A percentile compares a stretch with the other conserved stretches of the same genome.
Conservation (phyloP, 2,113 vertebrate species). For the Quiscalus mexicanus region DNA sequence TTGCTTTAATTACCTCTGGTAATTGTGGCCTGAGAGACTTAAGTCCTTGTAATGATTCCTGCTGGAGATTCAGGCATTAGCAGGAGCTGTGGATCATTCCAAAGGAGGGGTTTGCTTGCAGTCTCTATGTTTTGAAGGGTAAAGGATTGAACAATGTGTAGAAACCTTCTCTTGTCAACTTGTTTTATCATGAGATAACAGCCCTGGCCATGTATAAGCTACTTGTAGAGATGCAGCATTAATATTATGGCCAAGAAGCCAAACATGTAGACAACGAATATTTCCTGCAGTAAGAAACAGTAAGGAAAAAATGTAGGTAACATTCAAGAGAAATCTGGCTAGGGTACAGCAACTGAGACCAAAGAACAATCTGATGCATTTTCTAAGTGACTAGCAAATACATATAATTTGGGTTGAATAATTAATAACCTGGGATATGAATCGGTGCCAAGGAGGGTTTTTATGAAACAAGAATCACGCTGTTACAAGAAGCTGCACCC, state of each 20-base stretch:
- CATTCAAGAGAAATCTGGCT: neutral
- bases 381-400: neutral
- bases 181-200: neutral
- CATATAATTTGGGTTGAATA: neutral
- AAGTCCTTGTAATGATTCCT: neutral
- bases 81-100: neutral
- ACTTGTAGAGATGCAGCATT: neutral
- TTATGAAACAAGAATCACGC: neutral
- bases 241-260: neutral
- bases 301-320: neutral
- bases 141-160: neutral
- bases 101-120: neutral
- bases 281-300: neutral
- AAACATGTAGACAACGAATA: neutral
- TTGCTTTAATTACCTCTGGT: neutral
- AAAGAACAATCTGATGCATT: neutral
- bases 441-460: neutral
- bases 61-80: neutral
- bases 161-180: neutral
- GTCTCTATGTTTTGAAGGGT: neutral
- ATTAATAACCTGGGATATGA: neutral
- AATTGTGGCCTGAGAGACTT: neutral
- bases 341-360: neutral
- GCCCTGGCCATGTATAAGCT: neutral
- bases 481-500: neutral